phyloP scores from a whole-genome alignment of 2,888 invertebrate genomes.

The Didymodactylos carnosus region DNA sequence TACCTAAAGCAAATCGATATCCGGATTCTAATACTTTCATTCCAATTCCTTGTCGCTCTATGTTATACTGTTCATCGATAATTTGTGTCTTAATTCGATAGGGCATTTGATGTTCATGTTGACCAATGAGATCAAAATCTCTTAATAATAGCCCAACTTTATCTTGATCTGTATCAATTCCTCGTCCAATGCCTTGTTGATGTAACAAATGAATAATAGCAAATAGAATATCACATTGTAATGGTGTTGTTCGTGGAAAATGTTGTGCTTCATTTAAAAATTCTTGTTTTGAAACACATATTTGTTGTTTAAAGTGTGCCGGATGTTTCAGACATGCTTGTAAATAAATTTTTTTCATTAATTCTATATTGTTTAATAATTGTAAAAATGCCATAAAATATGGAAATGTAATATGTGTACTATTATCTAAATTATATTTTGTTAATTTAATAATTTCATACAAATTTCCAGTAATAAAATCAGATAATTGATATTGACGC shows the following conservation, averaged over 20 bases:
- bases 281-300: slow-evolving; percentile 52
- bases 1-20: slow-evolving; percentile 60
- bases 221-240: slow-evolving; percentile 87
- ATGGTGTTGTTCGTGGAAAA: slow-evolving; percentile 76
- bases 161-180: no score
- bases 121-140: not conserved
- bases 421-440: not conserved
- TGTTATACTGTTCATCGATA: slow-evolving; percentile 2
- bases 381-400: slow-evolving; percentile 97
- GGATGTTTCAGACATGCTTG: not conserved
- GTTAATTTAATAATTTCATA: slow-evolving; percentile 21
- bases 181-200: not conserved
- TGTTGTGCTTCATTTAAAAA: slow-evolving; percentile 89
- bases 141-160: not conserved
- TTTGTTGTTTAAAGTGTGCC: not conserved
- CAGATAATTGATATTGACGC: slow-evolving; percentile 78
- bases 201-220: slow-evolving; percentile 42
- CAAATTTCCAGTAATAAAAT: slow-evolving; percentile 71
- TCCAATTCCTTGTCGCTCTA: slow-evolving; percentile 3
- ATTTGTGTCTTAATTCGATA: slow-evolving; percentile 59
- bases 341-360: slow-evolving; percentile 79
- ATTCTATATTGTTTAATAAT: slow-evolving; percentile 88
- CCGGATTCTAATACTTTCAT: slow-evolving; percentile 65
- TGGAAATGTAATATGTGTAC: slow-evolving; percentile 69
- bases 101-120: slow-evolving; percentile 69